Percentiles rank a stretch among this genome's conserved stretches.
phyloP scores from a whole-genome alignment of 2,888 invertebrate genomes.

The Tipula helvola region DNA sequence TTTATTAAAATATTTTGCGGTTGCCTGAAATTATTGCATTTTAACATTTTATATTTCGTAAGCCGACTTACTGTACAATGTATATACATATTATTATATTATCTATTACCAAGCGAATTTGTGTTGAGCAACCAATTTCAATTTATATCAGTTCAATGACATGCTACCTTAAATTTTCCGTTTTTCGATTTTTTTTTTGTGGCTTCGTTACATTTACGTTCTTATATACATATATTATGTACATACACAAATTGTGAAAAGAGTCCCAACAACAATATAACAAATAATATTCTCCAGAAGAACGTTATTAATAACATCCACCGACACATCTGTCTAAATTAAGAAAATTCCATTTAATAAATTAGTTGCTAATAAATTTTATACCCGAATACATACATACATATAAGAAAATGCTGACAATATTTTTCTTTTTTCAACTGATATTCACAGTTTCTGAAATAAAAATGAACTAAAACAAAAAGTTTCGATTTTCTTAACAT shows the following conservation, averaged over 20 bases:
- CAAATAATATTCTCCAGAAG: background rate
- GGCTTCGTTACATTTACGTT: no score
- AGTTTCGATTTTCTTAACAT: background rate
- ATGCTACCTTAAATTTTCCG: background rate
- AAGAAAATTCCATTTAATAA: constrained; percentile 4
- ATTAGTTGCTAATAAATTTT: constrained; percentile 4
- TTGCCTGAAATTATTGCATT: no score
- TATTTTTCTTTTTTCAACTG: background rate
- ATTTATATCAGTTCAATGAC: background rate
- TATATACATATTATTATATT: no score
- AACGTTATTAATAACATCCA: background rate
- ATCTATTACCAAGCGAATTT: background rate
- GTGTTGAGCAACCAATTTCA: background rate
- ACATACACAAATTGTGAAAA: background rate
- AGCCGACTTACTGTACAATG: no score
- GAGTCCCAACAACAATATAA: background rate
- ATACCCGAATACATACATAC: background rate
- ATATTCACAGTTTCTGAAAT: background rate
- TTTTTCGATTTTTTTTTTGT: background rate
- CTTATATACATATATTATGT: background rate
- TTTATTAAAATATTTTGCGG: no score
- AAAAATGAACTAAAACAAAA: background rate
- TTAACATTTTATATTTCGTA: no score
- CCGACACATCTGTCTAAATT: constrained; percentile 4
- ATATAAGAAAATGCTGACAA: background rate